Conservation (phyloP, 2,113 vertebrate genomes). For the Phaethon lepturus region DNA sequence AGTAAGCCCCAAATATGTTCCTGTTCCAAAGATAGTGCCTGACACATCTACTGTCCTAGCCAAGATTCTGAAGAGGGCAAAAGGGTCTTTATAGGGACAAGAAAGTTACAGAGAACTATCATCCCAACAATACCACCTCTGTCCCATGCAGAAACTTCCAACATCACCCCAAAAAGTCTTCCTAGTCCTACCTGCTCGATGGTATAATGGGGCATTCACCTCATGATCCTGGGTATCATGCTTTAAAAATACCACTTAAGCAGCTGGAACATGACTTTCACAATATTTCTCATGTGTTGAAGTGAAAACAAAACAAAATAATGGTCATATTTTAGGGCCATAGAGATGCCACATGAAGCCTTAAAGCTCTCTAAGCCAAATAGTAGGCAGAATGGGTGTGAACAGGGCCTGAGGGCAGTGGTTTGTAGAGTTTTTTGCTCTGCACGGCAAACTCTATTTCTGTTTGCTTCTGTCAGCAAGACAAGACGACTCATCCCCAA, state of each 20-base stretch:
- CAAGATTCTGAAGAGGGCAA: neutral
- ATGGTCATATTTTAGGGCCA: neutral
- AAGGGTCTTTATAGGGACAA: fast-evolving
- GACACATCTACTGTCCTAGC: neutral
- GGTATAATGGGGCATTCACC: neutral
- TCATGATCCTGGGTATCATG: neutral
- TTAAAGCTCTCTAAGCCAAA: neutral
- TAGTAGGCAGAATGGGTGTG: neutral
- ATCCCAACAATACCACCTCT: neutral
- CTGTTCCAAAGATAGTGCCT: neutral
- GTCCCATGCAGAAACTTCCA: neutral
- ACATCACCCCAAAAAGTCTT: neutral
- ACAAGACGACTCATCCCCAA: neutral
- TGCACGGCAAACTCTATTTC: neutral
- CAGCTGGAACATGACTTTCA: neutral
- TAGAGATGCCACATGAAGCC: neutral
- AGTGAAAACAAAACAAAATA: neutral
- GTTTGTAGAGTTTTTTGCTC: neutral
- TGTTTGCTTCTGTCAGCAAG: neutral
- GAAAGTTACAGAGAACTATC: neutral
- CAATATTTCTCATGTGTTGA: neutral
- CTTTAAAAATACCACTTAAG: neutral
- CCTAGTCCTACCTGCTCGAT: neutral
- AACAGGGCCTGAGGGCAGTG: neutral
- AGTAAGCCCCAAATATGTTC: neutral